Conservation (phyloP, 2,797 vertebrate species). For the Otus scops region DNA sequence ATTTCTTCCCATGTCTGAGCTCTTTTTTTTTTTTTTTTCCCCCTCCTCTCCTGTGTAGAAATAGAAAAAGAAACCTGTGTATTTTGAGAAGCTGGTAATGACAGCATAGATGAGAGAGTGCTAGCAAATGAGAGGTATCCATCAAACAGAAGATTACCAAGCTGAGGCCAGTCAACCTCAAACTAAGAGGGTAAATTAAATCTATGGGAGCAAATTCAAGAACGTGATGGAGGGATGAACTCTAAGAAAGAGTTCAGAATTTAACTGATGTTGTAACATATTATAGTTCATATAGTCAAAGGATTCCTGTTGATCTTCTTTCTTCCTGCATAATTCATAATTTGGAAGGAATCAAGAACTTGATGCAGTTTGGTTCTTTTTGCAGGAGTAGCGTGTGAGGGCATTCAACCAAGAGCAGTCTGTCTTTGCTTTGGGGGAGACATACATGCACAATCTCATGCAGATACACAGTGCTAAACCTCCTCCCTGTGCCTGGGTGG, state of each 20-base stretch:
- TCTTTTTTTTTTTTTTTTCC: background rate
- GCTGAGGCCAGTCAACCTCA: background rate
- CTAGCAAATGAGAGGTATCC: background rate
- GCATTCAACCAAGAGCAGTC: fast-evolving
- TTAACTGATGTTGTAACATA: background rate
- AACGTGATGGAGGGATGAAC: background rate
- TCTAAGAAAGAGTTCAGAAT: background rate
- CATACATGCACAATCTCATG: fast-evolving
- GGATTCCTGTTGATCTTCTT: background rate
- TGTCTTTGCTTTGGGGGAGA: background rate
- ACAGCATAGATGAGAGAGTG: background rate
- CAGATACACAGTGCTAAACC: background rate
- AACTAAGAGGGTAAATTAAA: background rate
- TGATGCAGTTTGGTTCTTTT: background rate
- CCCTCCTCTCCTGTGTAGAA: background rate
- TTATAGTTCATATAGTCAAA: background rate
- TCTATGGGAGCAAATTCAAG: background rate
- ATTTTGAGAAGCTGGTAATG: background rate
- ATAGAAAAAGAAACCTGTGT: background rate
- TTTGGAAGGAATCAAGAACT: background rate
- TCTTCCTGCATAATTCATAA: background rate
- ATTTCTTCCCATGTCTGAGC: constrained; percentile 9
- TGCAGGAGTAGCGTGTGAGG: background rate
- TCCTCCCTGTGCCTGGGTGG: background rate
- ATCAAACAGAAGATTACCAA: background rate